Base-by-base conservation (phyloP, 2,797 vertebrate genomes). In the Sebastolobus alascanus region DNA sequence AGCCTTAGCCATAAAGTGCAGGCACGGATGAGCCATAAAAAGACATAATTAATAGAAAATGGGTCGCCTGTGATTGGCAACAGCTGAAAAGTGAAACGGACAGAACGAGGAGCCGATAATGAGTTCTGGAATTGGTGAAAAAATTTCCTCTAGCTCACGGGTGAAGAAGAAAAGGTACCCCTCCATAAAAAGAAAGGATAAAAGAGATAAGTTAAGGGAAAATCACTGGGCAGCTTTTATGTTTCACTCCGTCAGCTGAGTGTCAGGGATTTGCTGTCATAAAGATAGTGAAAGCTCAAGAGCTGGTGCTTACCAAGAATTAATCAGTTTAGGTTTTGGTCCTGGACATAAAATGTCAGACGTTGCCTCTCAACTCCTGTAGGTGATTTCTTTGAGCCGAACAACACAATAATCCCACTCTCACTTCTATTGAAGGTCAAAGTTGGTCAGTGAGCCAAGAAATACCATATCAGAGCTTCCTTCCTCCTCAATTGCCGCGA, bases 391-490 rank as follows among this genome's bases (percentile, higher is more conserved):
- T 94, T 97, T 97, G 97, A 97, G 96, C 96, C 94, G 93, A 96
- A 96, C 95, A 96, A 90, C 95, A 96, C 95, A 96, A 97, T 99
- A 98, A 99, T 98, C 97, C 97, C 86, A 85, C 95, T 91, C 95
- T 97, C 97, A 96, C 96, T 96, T 77, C 96, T 94, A 96, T 91
- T 97, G 97, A 98, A 99, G 98, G 98, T 99, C 98, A 99, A 96
- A 99, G 97, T 98, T 99, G 97, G 97, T 97, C 98, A 98, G 97
- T 97, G 96, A 99, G 98, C 97, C 97, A 98, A 97, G 97, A 99
- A 99, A 99, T 97, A 97, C 97, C 97, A 96, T 96, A 99, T 99
- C 96, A 99, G 96, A 96, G 96, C 96, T 96, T 96, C 97, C 96
- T 97, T 98, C 98, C 97, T 96, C 93, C 96, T 95, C 97, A 95